Base-by-base conservation (phyloP, 1,140 invertebrate species). In the Popillia japonica region DNA sequence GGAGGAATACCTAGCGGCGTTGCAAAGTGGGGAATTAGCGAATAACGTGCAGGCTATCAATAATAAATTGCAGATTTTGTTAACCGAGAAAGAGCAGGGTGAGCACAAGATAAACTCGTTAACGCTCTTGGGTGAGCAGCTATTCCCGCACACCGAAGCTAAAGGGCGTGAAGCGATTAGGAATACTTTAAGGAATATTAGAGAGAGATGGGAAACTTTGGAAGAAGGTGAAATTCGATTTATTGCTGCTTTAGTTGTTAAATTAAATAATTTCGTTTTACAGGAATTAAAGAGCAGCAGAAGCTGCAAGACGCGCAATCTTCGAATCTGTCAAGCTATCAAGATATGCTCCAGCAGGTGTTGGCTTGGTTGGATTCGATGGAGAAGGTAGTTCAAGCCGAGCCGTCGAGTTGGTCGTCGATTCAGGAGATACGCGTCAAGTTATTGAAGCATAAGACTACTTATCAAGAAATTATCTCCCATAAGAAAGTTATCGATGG, bases 401-500 rank as follows among this genome's bases (percentile, higher is more conserved):
- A 97, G 84, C 89, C 91, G 81, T 92, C 91, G 44, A 90, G 90
- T 78, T 92, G 90, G 88, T 89, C 91, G 0, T 93, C 93, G 1
- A 89, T 96, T 11, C 96, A 96, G 86, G 97, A 98, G 86, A 93
- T 96, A 42, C 90, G 94, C 79, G 93, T 94, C 0, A 97, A 96
- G 86, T 87, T 98, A 72, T 89, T 97, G 55, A 97, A 97, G 85
- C 92, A 94, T 82, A 97, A 97, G 91, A 93, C 93, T 0, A 88
- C 93, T 55, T 90, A 96, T 34, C 96, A 98, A 89, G 97, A 99
- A 88, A 96, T 97, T 14, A 87, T 93, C 22, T 94, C 95, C 0
- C 95, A 98, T 83, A 97, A 97, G 85, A 89, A 96, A 78, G 92
- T 96, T 27, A 92, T 99, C 68, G 97, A 98, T 87, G 93, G 93